Base-by-base conservation (phyloP, 2,797 vertebrate species). In the Sebastes itinus region DNA sequence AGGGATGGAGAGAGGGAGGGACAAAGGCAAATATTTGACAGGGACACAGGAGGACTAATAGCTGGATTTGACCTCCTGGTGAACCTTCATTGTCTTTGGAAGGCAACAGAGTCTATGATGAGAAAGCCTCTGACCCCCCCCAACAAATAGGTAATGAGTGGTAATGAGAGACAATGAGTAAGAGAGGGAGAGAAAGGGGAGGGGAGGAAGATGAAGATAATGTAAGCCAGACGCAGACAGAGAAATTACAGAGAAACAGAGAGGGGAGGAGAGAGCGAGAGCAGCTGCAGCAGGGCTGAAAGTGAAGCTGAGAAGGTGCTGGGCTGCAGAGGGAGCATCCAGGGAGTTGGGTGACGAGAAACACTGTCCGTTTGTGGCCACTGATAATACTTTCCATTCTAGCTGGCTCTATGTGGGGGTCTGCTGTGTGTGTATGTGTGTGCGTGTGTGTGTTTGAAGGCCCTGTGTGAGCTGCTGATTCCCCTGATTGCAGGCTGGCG, bases 381-480 rank as follows among this genome's bases (percentile, higher is more conserved):
- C 96, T 96, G 96, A 97, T 97, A 97, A 98, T 98, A 97, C 96
- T 98, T 98, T 98, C 97, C 97, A 97, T 98, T 97, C 97, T 97
- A 95, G 82, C 75, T 71, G 82, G 74, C 77, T 91, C 81, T 81
- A 71, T 89, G 87, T 63, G 84, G 83, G 88, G 88, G 93, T 95
- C 94, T 95, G 87, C 68, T 77, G 38, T 80, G 61, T 79, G 77
- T 76, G 61, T 71, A 72, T 83, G 78, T n/a, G 77, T 81, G 83
- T 55, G 75, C 42, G 94, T 66, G 93, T 83, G 76, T 87, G 87
- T 87, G 80, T 82, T 60, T 83, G 88, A 85, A 85, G 91, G 89
- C 86, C 85, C 80, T 91, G 85, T 83, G 84, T 95, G 96, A 97
- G 97, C 97, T 97, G 97, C 97, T 98, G 97, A 98, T 98, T 97